Evolutionary conservation across 2,888 invertebrate genomes (phyloP).

Genomic region (Cephus pygmeus): DNA sequence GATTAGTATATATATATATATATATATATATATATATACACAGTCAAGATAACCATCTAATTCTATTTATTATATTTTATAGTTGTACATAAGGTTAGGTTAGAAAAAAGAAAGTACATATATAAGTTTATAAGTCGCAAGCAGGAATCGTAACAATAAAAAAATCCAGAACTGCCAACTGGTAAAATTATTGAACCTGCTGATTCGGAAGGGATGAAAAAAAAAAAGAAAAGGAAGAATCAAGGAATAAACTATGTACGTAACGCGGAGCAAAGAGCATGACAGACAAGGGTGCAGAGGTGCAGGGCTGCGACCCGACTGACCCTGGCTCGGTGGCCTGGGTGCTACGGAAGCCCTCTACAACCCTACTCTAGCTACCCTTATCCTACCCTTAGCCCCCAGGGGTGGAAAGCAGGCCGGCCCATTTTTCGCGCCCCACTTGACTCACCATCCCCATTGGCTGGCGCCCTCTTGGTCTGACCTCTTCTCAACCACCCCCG

Average conservation of each 20-base stretch:
- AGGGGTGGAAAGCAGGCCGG: slow-evolving; percentile 56
- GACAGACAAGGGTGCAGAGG: slow-evolving; percentile 52
- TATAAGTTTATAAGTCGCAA: background rate
- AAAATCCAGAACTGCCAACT: background rate
- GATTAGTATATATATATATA: background rate
- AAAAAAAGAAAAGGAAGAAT: background rate
- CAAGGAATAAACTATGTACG: background rate
- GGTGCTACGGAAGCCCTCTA: slow-evolving; percentile 52
- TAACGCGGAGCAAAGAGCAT: slow-evolving; percentile 40
- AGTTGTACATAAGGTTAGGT: background rate
- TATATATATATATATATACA: background rate
- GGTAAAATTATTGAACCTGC: background rate
- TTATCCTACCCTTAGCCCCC: slow-evolving; percentile 51
- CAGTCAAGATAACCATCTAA: background rate
- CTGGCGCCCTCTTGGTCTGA: slow-evolving; percentile 57
- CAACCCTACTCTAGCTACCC: slow-evolving; percentile 52
- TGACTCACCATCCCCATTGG: slow-evolving; percentile 62
- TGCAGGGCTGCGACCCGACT: slow-evolving; percentile 63
- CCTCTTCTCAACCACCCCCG: slow-evolving; percentile 48
- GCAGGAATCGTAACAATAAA: background rate
- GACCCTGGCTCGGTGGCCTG: slow-evolving; percentile 60
- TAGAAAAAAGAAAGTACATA: background rate
- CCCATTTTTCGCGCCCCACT: slow-evolving; percentile 65
- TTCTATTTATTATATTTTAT: background rate
- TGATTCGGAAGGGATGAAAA: background rate